These are phyloP conservation scores for Orthosia incerta DNA, from an alignment of 2,888 invertebrate species.

Conservation along the genomic window DNA sequence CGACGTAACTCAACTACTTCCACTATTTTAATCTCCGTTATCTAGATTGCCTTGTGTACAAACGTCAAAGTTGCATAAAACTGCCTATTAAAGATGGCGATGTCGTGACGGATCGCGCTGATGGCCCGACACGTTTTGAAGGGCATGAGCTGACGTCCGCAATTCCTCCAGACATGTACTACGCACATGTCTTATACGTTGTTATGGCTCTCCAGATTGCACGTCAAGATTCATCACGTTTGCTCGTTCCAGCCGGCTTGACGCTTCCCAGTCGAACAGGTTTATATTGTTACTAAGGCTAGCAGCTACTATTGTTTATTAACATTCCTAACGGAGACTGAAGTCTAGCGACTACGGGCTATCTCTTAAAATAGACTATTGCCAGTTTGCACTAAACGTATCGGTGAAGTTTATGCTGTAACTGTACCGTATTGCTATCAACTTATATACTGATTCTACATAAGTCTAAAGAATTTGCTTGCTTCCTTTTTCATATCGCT, in stretches of 20 bases:
- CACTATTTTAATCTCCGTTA: slow-evolving; percentile 55
- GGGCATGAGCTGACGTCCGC: slow-evolving; percentile 23
- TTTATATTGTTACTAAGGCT: slow-evolving; percentile 39
- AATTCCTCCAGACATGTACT: slow-evolving; percentile 7
- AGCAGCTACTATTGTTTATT: slow-evolving; percentile 44
- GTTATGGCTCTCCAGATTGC: slow-evolving; percentile 45
- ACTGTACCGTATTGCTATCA: neutral
- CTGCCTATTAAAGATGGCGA: slow-evolving; percentile 23
- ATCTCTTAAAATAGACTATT: slow-evolving; percentile 29
- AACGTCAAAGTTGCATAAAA: slow-evolving; percentile 37
- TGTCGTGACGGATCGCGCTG: slow-evolving; percentile 14
- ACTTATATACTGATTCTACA: neutral
- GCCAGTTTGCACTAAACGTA: neutral
- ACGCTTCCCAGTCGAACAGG: slow-evolving; percentile 39
- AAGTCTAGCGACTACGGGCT: slow-evolving; percentile 24
- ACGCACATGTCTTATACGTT: slow-evolving; percentile 45
- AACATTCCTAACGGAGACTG: slow-evolving; percentile 50
- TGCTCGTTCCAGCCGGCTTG: slow-evolving; percentile 19
- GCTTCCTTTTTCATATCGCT: no score
- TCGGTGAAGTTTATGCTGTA: neutral
- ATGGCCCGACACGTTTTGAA: slow-evolving; percentile 8
- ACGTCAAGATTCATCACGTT: slow-evolving; percentile 58
- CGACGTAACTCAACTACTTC: slow-evolving; percentile 39
- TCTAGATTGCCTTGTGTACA: slow-evolving; percentile 51
- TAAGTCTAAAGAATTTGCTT: neutral